Evolutionary conservation across 2,113 vertebrate genomes (phyloP).

Genomic region (Myotis lucifugus): DNA sequence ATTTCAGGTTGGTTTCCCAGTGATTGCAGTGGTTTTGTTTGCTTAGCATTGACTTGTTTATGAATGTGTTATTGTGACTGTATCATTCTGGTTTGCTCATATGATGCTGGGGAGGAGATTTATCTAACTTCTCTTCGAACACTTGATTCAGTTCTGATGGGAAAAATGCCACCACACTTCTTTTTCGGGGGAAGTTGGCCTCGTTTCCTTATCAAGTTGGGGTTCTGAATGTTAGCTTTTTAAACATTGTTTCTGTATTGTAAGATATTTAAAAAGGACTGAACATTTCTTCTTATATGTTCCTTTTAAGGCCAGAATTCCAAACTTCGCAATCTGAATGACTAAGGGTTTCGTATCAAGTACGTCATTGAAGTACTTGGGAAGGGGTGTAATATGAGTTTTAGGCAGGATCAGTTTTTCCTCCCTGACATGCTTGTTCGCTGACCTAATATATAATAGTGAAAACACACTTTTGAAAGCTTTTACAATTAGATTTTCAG

Average conservation of each 20-base stretch:
- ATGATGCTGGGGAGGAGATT: neutral
- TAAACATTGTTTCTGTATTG: constrained; percentile 49
- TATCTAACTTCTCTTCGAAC: neutral
- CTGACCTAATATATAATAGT: constrained; percentile 26
- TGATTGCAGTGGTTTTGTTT: constrained; percentile 18
- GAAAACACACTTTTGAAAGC: constrained; percentile 56
- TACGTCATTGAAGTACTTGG: neutral
- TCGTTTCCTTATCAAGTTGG: constrained; percentile 5
- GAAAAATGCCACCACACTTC: neutral
- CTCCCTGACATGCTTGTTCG: constrained; percentile 28
- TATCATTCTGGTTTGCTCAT: neutral
- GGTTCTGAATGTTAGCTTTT: neutral
- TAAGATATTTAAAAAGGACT: constrained; percentile 31
- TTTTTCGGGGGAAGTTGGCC: constrained; percentile 6
- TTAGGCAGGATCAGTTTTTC: constrained; percentile 31
- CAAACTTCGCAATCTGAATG: neutral
- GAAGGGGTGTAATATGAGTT: neutral
- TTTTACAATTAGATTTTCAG: constrained; percentile 58
- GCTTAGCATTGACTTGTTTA: neutral
- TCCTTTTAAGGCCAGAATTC: constrained; percentile 35
- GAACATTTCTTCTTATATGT: constrained; percentile 25
- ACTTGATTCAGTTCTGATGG: neutral
- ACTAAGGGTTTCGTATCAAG: constrained; percentile 24
- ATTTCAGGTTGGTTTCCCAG: neutral
- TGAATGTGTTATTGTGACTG: neutral